Evolutionary conservation across 2,888 invertebrate species (phyloP).

Genomic region (Syrista parreyssii): DNA sequence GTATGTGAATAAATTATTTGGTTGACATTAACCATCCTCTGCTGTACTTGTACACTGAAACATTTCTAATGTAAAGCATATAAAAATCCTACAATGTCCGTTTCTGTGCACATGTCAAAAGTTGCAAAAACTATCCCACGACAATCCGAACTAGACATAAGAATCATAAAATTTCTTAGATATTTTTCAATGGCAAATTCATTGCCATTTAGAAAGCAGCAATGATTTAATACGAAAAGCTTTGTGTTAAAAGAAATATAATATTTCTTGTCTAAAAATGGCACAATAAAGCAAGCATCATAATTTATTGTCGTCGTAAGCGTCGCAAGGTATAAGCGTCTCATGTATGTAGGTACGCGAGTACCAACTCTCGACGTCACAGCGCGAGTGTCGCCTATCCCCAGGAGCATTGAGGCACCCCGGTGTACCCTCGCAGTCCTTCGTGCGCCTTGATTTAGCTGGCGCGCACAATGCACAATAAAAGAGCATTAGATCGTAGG

Average conservation of each 20-base stretch:
- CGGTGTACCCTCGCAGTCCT: conserved; percentile 5
- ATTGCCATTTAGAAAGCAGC: background rate
- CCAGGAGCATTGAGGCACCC: background rate
- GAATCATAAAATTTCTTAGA: background rate
- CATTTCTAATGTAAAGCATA: background rate
- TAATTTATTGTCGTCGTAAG: background rate
- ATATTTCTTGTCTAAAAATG: background rate
- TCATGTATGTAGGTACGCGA: background rate
- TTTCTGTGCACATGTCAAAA: background rate
- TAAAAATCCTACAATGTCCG: background rate
- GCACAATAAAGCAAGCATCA: background rate
- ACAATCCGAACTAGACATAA: too few species aligned
- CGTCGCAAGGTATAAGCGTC: background rate
- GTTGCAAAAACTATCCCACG: too few species aligned
- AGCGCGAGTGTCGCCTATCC: background rate
- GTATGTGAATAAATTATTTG: conserved; percentile 22
- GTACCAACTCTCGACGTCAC: background rate
- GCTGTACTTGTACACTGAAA: background rate
- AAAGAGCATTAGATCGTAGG: conserved; percentile 66
- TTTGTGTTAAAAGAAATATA: background rate
- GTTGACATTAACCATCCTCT: conserved; percentile 8
- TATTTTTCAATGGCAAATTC: background rate
- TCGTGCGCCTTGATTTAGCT: conserved; percentile 50
- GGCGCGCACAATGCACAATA: conserved; percentile 63
- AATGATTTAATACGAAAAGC: background rate